Evolutionary conservation across 2,113 vertebrate genomes (phyloP).

Genomic region (Panurus biarmicus): DNA sequence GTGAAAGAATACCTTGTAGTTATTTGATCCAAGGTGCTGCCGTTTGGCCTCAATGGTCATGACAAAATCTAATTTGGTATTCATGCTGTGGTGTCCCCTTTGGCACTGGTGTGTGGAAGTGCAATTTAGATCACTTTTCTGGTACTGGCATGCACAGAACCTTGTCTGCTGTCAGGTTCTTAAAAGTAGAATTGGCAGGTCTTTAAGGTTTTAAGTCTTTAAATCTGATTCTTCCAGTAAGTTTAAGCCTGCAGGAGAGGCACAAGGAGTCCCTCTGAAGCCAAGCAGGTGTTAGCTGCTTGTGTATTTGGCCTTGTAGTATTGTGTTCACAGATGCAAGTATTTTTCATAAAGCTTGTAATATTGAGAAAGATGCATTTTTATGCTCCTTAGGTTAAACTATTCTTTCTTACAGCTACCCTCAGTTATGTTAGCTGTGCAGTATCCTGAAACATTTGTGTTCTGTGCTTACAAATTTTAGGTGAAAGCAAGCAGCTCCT

Average conservation of each 20-base stretch:
- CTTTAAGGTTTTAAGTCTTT: neutral
- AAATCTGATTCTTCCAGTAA: neutral
- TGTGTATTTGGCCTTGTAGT: neutral
- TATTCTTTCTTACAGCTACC: neutral
- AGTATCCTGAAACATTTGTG: neutral
- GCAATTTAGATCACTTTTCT: neutral
- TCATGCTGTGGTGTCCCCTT: rapidly evolving
- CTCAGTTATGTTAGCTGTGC: neutral
- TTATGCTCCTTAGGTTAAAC: neutral
- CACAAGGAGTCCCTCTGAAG: neutral
- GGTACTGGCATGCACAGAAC: neutral
- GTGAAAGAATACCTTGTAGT: neutral
- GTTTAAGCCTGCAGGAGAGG: neutral
- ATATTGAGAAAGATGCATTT: neutral
- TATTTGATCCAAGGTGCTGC: neutral
- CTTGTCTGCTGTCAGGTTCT: neutral
- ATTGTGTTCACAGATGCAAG: neutral
- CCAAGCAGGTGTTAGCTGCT: neutral
- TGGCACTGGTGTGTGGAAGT: neutral
- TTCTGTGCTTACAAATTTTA: neutral
- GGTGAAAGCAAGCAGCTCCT: neutral
- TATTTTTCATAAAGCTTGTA: neutral
- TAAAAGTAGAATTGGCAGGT: neutral
- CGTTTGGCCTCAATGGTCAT: neutral
- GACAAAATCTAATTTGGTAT: neutral